A percentile compares a stretch with the other conserved stretches of the same genome.
phyloP scores from a whole-genome alignment of 92 coral and sea anemone genomes.

The Virgularia gustaviana region DNA sequence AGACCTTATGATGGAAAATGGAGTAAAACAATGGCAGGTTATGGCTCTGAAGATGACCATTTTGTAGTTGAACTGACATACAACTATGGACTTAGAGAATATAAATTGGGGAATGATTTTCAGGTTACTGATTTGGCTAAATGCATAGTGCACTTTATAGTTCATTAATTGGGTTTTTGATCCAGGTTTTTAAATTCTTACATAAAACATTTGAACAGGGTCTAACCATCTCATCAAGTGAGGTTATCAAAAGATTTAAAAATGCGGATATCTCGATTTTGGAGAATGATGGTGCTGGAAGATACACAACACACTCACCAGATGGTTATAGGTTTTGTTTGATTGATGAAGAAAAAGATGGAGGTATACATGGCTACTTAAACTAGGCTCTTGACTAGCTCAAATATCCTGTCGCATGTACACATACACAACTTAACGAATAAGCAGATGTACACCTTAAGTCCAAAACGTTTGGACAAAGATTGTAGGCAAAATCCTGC shows the following conservation, averaged over 20 bases:
- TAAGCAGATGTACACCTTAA: too few species aligned
- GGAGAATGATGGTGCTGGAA: constrained; percentile 57
- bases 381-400: too few species aligned
- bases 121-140: constrained; percentile 50
- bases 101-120: constrained; percentile 85
- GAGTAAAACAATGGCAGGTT: constrained; percentile 97
- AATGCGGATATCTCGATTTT: constrained; percentile 51
- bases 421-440: too few species aligned
- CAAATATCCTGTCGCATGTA: too few species aligned
- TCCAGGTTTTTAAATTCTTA: not conserved
- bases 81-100: constrained; percentile 89
- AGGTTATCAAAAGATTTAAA: constrained; percentile 72
- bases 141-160: not conserved
- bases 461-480: too few species aligned
- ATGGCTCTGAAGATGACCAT: constrained; percentile 84
- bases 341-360: constrained; percentile 61
- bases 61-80: constrained; percentile 95
- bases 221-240: constrained; percentile 72
- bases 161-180: not conserved
- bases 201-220: constrained; percentile 50
- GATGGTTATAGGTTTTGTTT: constrained; percentile 83
- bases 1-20: constrained; percentile 99
- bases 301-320: constrained; percentile 75
- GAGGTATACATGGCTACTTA: too few species aligned
- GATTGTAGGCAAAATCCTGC: too few species aligned